Conservation (phyloP, 1,140 invertebrate genomes). For the Forficula auricularia region DNA sequence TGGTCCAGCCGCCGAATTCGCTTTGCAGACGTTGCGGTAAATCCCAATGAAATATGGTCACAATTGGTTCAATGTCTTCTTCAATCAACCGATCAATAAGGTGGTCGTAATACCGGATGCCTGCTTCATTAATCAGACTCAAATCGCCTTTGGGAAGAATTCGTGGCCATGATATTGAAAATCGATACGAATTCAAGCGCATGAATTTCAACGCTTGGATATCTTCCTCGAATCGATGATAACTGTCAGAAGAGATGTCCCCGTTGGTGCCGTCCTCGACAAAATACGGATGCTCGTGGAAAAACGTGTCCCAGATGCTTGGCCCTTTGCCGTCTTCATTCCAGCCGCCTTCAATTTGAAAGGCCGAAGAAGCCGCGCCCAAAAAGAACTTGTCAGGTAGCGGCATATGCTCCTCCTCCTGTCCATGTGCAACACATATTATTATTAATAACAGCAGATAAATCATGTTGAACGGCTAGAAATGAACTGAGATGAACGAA, state of each 20-base stretch:
- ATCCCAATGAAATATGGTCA: conserved; percentile 23
- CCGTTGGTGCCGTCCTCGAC: conserved; percentile 33
- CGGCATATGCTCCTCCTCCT: too few relatives aligned
- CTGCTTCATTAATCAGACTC: conserved; percentile 18
- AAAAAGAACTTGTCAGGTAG: too few relatives aligned
- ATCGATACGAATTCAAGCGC: conserved; percentile 2
- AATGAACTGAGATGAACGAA: too few relatives aligned
- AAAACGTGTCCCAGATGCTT: conserved; percentile 35
- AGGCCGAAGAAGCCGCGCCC: too few relatives aligned
- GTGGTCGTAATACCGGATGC: conserved; percentile 29
- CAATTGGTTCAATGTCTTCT: conserved; percentile 32
- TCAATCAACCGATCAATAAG: conserved; percentile 28
- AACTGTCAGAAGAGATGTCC: conserved; percentile 10
- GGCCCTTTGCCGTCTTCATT: conserved; percentile 20
- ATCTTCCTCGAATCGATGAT: conserved; percentile 10
- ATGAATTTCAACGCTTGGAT: conserved; percentile 1
- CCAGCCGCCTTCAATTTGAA: too few relatives aligned
- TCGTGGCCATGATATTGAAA: conserved; percentile 7
- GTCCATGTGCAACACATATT: too few relatives aligned
- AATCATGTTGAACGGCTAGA: too few relatives aligned
- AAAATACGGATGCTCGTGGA: conserved; percentile 22
- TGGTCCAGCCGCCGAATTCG: neutral
- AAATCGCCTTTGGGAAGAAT: conserved; percentile 15
- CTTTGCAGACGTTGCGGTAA: conserved; percentile 17
- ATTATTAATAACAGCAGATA: too few relatives aligned